Conservation (phyloP, 2,888 invertebrate species). For the Melanotus villosus region DNA sequence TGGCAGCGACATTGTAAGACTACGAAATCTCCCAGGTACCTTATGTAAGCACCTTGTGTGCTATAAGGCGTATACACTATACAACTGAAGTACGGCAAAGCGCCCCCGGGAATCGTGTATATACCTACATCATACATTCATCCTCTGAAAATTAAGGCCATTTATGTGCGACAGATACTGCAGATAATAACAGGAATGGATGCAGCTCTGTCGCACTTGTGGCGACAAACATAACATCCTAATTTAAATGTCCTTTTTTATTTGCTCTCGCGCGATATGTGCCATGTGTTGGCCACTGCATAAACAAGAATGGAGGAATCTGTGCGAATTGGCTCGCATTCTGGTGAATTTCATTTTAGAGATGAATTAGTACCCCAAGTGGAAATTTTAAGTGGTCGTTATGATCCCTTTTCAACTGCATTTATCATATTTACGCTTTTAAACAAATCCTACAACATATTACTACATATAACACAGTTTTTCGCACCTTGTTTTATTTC, state of each 20-base stretch:
- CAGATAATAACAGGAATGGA: slow-evolving; percentile 15
- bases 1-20: slow-evolving; percentile 24
- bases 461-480: too few species aligned
- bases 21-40: slow-evolving; percentile 26
- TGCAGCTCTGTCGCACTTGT: slow-evolving; percentile 4
- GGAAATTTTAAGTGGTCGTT: neutral
- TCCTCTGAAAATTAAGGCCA: slow-evolving; percentile 33
- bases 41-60: slow-evolving; percentile 32
- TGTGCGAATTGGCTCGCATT: neutral
- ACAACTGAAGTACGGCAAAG: slow-evolving; percentile 33
- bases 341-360: neutral
- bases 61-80: slow-evolving; percentile 33
- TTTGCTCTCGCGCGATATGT: neutral
- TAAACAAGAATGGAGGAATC: slow-evolving; percentile 12
- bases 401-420: neutral
- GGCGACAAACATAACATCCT: slow-evolving; percentile 5
- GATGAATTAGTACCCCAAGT: slow-evolving; percentile 2
- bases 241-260: slow-evolving; percentile 10
- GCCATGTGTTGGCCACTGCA: slow-evolving; percentile 8
- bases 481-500: too few species aligned
- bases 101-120: slow-evolving; percentile 29
- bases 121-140: slow-evolving; percentile 33
- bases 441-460: too few species aligned
- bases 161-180: slow-evolving; percentile 32
- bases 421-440: too few species aligned